These are phyloP conservation scores for Drosophila colorata DNA, from an alignment of 2,888 invertebrate genomes.

Conservation along the genomic window DNA sequence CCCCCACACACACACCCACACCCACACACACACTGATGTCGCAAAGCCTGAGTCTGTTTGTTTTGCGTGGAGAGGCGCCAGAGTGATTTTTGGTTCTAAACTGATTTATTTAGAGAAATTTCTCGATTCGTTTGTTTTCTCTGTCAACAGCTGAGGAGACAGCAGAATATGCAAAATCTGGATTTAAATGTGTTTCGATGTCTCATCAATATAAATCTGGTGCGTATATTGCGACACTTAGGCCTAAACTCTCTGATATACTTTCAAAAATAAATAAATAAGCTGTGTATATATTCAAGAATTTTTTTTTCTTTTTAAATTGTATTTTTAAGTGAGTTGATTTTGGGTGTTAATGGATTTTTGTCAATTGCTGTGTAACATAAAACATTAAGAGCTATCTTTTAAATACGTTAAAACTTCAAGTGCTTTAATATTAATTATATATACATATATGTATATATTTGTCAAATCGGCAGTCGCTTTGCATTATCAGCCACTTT, in stretches of 20 bases:
- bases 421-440: too few species aligned
- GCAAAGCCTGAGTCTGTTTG: constrained; percentile 22
- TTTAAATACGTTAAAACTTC: too few species aligned
- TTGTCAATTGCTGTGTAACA: too few species aligned
- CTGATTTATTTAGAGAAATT: constrained; percentile 64
- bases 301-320: too few species aligned
- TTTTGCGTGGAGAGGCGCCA: constrained; percentile 26
- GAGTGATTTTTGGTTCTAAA: constrained; percentile 63
- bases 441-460: neutral
- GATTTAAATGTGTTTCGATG: neutral
- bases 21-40: constrained; percentile 1
- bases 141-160: too few species aligned
- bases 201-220: neutral
- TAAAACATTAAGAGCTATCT: too few species aligned
- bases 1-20: neutral
- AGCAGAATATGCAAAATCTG: constrained; percentile 6
- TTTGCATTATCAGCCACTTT: too few species aligned
- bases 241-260: neutral
- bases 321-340: too few species aligned
- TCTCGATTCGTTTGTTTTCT: constrained; percentile 47
- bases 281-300: neutral
- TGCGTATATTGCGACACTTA: neutral
- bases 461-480: neutral
- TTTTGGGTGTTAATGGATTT: too few species aligned
- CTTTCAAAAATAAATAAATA: constrained; percentile 1